Conservation (phyloP, 2,797 vertebrate genomes). For the Scolopax rusticola region DNA sequence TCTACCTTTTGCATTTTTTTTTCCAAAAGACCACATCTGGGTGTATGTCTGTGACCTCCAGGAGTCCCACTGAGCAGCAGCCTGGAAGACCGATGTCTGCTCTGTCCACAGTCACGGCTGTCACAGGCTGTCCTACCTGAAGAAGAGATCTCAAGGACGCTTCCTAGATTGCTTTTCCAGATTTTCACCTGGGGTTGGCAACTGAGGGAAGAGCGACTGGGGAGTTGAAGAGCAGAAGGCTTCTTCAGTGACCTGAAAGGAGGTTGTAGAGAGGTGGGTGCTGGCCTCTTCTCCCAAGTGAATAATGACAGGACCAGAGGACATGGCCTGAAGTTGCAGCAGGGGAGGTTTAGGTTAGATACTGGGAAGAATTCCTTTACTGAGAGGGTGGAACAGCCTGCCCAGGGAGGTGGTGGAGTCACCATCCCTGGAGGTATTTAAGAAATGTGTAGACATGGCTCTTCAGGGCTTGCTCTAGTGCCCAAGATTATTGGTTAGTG, state of each 20-base stretch:
- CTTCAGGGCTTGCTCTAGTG: too few species aligned
- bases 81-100: background rate
- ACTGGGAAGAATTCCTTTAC: too few species aligned
- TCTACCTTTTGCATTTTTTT: background rate
- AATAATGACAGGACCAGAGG: too few species aligned
- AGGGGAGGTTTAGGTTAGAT: too few species aligned
- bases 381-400: too few species aligned
- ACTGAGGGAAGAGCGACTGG: background rate
- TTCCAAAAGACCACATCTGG: accelerated
- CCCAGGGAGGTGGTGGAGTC: too few species aligned
- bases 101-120: background rate
- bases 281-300: too few species aligned
- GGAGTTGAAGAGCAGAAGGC: background rate
- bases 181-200: background rate
- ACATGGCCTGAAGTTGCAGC: too few species aligned
- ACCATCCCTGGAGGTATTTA: too few species aligned
- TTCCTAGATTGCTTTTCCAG: background rate
- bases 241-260: background rate
- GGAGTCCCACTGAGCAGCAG: background rate
- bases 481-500: too few species aligned
- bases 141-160: background rate
- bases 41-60: background rate
- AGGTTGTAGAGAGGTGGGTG: too few species aligned
- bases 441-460: too few species aligned
- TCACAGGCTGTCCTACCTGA: background rate